Percentiles rank a stretch among this genome's conserved stretches.
These are phyloP conservation scores for Drosophila limbata DNA, from an alignment of 2,888 invertebrate genomes.

Conservation along the genomic window DNA sequence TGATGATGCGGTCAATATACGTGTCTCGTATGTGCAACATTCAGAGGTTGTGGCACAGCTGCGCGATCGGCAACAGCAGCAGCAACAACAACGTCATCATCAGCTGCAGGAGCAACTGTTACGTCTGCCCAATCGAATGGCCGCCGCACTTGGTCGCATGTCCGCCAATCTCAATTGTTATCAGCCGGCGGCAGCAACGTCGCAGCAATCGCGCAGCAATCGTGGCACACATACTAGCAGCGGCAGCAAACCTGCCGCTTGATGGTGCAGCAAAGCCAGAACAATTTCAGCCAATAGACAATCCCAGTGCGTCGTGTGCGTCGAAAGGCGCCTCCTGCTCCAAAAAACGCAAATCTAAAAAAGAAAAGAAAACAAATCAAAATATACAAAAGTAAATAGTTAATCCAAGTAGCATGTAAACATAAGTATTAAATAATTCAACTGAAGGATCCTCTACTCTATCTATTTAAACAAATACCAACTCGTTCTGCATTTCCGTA, in stretches of 20 bases:
- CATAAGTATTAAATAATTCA: slow-evolving; percentile 58
- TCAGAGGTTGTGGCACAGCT: slow-evolving; percentile 68
- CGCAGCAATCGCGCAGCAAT: slow-evolving; percentile 20
- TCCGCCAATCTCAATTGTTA: slow-evolving; percentile 79
- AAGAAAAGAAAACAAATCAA: slow-evolving; percentile 37
- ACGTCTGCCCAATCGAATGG: slow-evolving; percentile 63
- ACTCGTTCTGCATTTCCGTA: slow-evolving; percentile 47
- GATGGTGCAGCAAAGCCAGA: slow-evolving; percentile 13
- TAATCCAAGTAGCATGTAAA: slow-evolving; percentile 52
- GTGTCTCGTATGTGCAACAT: slow-evolving; percentile 71
- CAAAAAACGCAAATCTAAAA: slow-evolving; percentile 25
- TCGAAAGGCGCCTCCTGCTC: slow-evolving; percentile 31
- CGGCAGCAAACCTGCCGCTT: slow-evolving; percentile 30
- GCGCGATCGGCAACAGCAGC: slow-evolving; percentile 30
- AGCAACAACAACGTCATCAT: slow-evolving; percentile 16
- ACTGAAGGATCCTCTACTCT: slow-evolving; percentile 38
- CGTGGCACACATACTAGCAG: slow-evolving; percentile 18
- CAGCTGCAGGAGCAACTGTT: slow-evolving; percentile 63
- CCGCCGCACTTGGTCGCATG: slow-evolving; percentile 63
- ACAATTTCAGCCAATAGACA: slow-evolving; percentile 61
- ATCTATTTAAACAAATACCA: slow-evolving; percentile 17
- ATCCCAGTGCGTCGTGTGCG: slow-evolving; percentile 69
- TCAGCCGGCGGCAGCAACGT: slow-evolving; percentile 41
- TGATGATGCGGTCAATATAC: slow-evolving; percentile 70
- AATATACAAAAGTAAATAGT: slow-evolving; percentile 28